Evolutionary conservation across 2,797 vertebrate genomes (phyloP).

Genomic region (Columba guinea): DNA sequence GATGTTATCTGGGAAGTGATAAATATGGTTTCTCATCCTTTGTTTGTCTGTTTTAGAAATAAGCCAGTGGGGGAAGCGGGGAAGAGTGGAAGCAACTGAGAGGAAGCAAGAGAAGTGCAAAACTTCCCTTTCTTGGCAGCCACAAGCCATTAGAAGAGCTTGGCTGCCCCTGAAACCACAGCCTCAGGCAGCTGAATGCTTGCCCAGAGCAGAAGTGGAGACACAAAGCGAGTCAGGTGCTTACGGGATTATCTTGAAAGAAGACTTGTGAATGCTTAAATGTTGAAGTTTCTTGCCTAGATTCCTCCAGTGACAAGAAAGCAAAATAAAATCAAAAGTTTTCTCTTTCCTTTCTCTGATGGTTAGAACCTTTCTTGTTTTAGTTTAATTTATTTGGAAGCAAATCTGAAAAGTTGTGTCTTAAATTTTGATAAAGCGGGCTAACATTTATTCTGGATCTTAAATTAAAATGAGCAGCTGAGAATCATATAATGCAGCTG

Average conservation of each 20-base stretch:
- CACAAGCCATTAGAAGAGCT: conserved; percentile 5
- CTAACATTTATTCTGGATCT: neutral
- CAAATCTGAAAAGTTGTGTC: neutral
- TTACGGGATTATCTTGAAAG: neutral
- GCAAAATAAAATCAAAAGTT: neutral
- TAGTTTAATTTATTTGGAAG: neutral
- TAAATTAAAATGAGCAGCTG: neutral
- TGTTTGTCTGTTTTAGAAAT: neutral
- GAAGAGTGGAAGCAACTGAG: neutral
- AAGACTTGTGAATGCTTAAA: conserved; percentile 2
- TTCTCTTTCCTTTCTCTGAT: neutral
- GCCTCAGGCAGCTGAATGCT: conserved; percentile 15
- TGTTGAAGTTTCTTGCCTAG: neutral
- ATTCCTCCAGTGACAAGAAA: neutral
- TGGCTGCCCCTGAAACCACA: neutral
- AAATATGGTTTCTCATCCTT: neutral
- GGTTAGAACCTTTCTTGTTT: neutral
- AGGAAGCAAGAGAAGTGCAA: neutral
- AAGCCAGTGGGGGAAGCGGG: neutral
- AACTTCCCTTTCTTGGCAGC: neutral
- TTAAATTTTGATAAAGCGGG: neutral
- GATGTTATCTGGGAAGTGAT: neutral
- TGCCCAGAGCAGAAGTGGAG: conserved; percentile 8
- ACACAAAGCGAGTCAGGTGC: neutral
- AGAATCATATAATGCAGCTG: neutral